phyloP scores from a whole-genome alignment of 2,113 vertebrate species.

The Nestor notabilis region DNA sequence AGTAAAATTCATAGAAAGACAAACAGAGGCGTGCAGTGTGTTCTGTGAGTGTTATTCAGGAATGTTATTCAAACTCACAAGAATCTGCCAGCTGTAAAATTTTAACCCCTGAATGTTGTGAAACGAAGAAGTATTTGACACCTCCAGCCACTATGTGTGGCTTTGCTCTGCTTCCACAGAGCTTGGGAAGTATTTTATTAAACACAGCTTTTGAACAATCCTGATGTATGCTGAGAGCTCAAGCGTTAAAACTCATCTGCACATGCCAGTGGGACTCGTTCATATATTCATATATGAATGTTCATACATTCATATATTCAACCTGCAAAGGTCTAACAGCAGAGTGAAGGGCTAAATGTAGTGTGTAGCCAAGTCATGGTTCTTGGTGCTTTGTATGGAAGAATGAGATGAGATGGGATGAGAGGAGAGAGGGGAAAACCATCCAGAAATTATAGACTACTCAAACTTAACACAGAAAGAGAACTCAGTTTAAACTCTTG shows the following conservation, averaged over 20 bases:
- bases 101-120: background rate
- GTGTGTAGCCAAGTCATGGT: background rate
- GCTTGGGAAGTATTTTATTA: background rate
- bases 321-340: background rate
- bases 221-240: background rate
- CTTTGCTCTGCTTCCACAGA: background rate
- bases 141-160: background rate
- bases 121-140: background rate
- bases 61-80: background rate
- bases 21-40: background rate
- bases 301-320: background rate
- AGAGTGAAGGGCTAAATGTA: background rate
- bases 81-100: background rate
- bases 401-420: background rate
- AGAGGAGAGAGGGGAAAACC: background rate
- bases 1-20: background rate
- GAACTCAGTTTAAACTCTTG: background rate
- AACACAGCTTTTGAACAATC: background rate
- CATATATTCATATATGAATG: background rate
- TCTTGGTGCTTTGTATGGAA: background rate
- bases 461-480: background rate
- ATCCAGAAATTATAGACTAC: background rate
- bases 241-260: background rate
- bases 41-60: background rate
- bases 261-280: background rate